phyloP scores from a whole-genome alignment of 2,888 invertebrate species.

The Biston betularia region DNA sequence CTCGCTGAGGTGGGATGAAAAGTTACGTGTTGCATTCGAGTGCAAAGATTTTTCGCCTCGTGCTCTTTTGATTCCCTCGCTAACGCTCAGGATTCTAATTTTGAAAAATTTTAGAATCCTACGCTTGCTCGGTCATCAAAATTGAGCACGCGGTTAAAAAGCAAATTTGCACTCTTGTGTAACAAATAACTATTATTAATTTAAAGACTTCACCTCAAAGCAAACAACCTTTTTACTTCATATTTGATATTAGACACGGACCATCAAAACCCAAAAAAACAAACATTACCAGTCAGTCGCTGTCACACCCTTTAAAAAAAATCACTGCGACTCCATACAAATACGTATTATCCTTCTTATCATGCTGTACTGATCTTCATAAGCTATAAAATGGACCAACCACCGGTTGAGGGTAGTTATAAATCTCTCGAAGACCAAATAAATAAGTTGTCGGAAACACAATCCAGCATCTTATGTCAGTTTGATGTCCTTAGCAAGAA shows the following conservation, averaged over 20 bases:
- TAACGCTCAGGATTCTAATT: too few species aligned
- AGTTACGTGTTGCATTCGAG: too few species aligned
- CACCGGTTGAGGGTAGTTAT: conserved; percentile 21
- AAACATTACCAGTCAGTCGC: conserved; percentile 16
- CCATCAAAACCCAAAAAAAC: conserved; percentile 7
- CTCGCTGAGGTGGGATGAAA: too few species aligned
- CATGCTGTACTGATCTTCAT: conserved; percentile 35
- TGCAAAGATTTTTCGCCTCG: too few species aligned
- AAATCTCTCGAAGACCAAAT: conserved; percentile 61
- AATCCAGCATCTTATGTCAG: conserved; percentile 62
- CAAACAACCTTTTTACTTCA: neutral
- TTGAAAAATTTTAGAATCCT: too few species aligned
- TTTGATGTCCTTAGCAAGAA: conserved; percentile 65
- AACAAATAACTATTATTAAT: too few species aligned
- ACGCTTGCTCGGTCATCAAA: too few species aligned
- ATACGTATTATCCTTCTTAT: conserved; percentile 12
- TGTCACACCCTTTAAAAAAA: neutral
- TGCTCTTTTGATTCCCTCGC: too few species aligned
- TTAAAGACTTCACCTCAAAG: too few species aligned
- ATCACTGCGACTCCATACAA: neutral
- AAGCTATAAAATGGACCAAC: conserved; percentile 29
- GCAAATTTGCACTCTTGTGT: too few species aligned
- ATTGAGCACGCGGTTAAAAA: too few species aligned
- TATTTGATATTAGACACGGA: neutral
- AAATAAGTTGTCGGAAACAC: conserved; percentile 63